phyloP scores from a whole-genome alignment of 1,140 invertebrate genomes.

The Drosophila nigromelanica region DNA sequence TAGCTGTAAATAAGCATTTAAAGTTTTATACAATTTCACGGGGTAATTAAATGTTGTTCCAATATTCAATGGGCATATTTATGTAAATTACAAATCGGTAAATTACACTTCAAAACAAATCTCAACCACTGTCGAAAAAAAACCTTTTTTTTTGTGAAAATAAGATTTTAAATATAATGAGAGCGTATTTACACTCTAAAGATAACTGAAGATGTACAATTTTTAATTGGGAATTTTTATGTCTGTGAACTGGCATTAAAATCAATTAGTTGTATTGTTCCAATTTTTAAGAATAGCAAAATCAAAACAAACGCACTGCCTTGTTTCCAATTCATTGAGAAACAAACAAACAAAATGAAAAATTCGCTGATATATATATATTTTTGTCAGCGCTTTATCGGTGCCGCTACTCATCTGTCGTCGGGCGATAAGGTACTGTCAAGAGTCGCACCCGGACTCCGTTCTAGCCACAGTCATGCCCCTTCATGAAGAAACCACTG shows the following conservation, averaged over 20 bases:
- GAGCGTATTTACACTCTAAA: too few relatives aligned
- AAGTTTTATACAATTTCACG: neutral
- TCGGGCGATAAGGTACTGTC: constrained; percentile 46
- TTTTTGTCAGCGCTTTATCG: constrained; percentile 22
- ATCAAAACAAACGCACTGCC: constrained; percentile 29
- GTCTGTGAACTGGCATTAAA: neutral
- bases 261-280: neutral
- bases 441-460: constrained; percentile 2
- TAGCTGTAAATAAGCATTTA: constrained; percentile 84
- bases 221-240: neutral
- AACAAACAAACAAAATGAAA: constrained; percentile 12
- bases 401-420: constrained; percentile 8
- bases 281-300: neutral
- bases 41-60: too few relatives aligned
- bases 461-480: constrained; percentile 58
- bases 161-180: too few relatives aligned
- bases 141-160: too few relatives aligned
- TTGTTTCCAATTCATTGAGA: constrained; percentile 27
- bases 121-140: too few relatives aligned
- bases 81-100: too few relatives aligned
- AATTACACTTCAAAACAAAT: too few relatives aligned
- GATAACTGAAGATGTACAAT: neutral
- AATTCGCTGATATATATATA: constrained; percentile 13
- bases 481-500: constrained; percentile 53
- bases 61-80: too few relatives aligned